Percentiles rank a stretch among this genome's conserved stretches.
phyloP scores from a whole-genome alignment of 2,888 invertebrate species.

The Melanargia galathea region DNA sequence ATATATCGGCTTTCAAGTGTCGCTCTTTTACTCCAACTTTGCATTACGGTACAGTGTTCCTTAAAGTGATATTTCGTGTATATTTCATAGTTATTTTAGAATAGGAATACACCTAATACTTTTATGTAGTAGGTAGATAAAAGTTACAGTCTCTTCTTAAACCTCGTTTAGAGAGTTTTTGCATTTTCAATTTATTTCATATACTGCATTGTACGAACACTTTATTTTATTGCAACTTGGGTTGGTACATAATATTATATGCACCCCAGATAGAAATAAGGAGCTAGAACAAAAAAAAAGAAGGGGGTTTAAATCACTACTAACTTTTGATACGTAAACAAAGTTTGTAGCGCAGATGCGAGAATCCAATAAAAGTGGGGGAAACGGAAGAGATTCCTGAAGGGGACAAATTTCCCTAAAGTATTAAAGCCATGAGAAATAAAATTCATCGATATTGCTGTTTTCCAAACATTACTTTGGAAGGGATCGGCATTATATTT shows the following conservation, averaged over 20 bases:
- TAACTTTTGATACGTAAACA: slow-evolving; percentile 69
- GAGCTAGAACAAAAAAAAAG: slow-evolving; percentile 16
- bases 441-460: slow-evolving; percentile 74
- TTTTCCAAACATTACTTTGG: slow-evolving; percentile 55
- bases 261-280: slow-evolving; percentile 3
- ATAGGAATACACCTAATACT: not conserved
- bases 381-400: slow-evolving; percentile 59
- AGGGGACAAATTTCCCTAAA: slow-evolving; percentile 72
- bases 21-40: slow-evolving; percentile 28
- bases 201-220: not conserved
- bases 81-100: not conserved
- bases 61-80: not conserved
- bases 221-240: not conserved
- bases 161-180: too few relatives aligned
- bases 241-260: slow-evolving; percentile 1
- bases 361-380: slow-evolving; percentile 74
- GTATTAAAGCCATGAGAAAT: slow-evolving; percentile 73
- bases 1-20: slow-evolving; percentile 39
- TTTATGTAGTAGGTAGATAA: too few relatives aligned
- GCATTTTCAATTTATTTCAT: too few relatives aligned
- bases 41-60: slow-evolving; percentile 19
- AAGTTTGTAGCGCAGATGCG: slow-evolving; percentile 74
- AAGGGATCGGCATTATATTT: slow-evolving; percentile 38
- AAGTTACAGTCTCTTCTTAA: too few relatives aligned
- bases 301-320: slow-evolving; percentile 59